Evolutionary conservation across 1,140 invertebrate genomes (phyloP), one percentile per base, ranked within the genome.

Genomic region (Daktulosphaira vitifoliae): DNA sequence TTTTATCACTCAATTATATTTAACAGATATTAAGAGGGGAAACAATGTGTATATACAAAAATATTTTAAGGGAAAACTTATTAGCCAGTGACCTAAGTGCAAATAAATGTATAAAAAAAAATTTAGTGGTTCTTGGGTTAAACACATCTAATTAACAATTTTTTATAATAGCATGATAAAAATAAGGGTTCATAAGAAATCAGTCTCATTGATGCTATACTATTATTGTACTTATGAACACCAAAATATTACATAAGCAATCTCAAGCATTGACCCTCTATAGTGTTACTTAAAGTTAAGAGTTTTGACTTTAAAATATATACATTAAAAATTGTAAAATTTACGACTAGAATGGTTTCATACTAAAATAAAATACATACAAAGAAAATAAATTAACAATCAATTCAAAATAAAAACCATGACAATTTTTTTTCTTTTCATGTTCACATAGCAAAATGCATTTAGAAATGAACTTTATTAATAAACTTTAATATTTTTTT

Each of bases 301-400:
- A 15, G 13, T 62, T 46, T 29, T 20, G 20, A 20, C 16, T 33
- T 33, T 62, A 59, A 46, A 46, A 46, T 59, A 15, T 26, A 46
- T 59, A 15, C 20, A 62, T 33, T n/a, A 62, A 5, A 59, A 42
- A 62, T 46, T 62, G 11, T 11, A 62, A 8, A 59, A 22, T 48
- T 33, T 48, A 62, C 15, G 56, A 62, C 56, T 62, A 62, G 56
- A 62, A 62, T 62, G 56, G 54, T 62, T 33, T 26, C 53, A 56
- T 2, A 18, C 23, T 50, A 26, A 50, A 50, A 50, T 50, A 15
- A 50, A 50, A 37, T 54, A 26, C 25, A 13, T 33, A 51, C 49
- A 51, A n/a, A 7, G 8, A 53, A 18, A 53, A 53, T 4, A 53
- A 53, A n/a, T 53, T 33, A 51, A 51, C 16, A 33, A 38, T 1